Conservation (phyloP, 2,113 vertebrate species). For the Paratilapia polleni region DNA sequence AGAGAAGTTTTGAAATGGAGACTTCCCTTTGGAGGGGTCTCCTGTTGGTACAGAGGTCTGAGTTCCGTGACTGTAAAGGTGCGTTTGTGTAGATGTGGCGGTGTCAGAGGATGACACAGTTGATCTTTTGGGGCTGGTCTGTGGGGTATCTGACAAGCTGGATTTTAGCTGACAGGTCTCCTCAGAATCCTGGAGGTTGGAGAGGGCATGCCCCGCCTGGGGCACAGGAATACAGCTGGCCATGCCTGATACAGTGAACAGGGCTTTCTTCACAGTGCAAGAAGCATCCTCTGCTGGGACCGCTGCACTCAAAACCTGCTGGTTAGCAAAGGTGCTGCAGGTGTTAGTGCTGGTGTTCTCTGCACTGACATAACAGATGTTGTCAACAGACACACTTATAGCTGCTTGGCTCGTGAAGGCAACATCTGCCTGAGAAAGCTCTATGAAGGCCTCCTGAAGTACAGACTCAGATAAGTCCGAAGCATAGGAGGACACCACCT, state of each 20-base stretch:
- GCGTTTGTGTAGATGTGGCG: slow-evolving; percentile 74
- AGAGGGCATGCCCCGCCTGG: slow-evolving; percentile 88
- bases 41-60: slow-evolving; percentile 42
- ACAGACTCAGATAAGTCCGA: slow-evolving; percentile 96
- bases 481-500: slow-evolving; percentile 91
- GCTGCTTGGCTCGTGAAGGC: slow-evolving; percentile 92
- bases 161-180: slow-evolving; percentile 67
- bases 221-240: slow-evolving; percentile 93
- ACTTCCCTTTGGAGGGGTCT: slow-evolving; percentile 67
- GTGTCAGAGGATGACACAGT: slow-evolving; percentile 71
- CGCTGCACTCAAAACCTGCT: slow-evolving; percentile 63
- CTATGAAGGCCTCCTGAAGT: slow-evolving; percentile 97
- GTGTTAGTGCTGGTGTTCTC: slow-evolving; percentile 81
- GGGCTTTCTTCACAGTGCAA: slow-evolving; percentile 89
- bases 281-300: slow-evolving; percentile 67
- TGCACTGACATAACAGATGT: slow-evolving; percentile 85
- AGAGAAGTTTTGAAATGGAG: slow-evolving; percentile 83
- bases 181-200: slow-evolving; percentile 77
- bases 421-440: slow-evolving; percentile 92
- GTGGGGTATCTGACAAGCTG: slow-evolving; percentile 55
- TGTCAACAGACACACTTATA: slow-evolving; percentile 92
- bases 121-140: slow-evolving; percentile 56
- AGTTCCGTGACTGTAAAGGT: slow-evolving; percentile 42
- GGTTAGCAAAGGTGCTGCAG: slow-evolving; percentile 76
- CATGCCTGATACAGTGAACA: slow-evolving; percentile 93